Evolutionary conservation across 1,140 invertebrate species (phyloP), one percentile per base, ranked within the genome.

Genomic region (Pseudoatta argentina): DNA sequence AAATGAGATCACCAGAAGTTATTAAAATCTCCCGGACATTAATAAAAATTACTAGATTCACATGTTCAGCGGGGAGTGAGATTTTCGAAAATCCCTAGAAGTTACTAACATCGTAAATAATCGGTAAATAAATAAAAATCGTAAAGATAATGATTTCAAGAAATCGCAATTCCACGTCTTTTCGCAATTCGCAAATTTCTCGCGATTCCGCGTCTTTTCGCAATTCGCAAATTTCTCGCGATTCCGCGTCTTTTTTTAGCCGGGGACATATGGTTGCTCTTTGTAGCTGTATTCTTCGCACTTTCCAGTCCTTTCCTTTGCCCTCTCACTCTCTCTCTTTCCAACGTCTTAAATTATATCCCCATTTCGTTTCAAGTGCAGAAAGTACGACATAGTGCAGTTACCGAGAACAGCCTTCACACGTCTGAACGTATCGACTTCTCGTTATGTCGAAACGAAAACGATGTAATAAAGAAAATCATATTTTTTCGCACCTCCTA

Each of bases 381-480:
- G 12, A 24, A 51, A 51, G 66, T 69, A 16, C 7, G 12, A 27
- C 6, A 18, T 8, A 69, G 66, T 51, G 39, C 66, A 69, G 21
- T 21, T 51, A 16, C 21, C 21, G 21, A 24, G 66, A 24, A 69
- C 44, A 34, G 66, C 39, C 39, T 34, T 69, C 21, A 51, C n/a
- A 51, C 21, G 21, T 69, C n/a, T 24, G 66, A 69, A 48, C n/a
- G 66, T 69, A 39, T 69, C 66, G 12, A 48, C 39, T 48, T 69
- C 66, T 69, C 66, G 66, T 69, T 24, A 69, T 69, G 66, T 69
- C 39, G 14, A 69, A 69, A 69, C 66, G 66, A 48, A 69, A 69
- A 21, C 66, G 66, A 69, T 69, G 66, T 69, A 44, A 69, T 48
- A 69, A 48, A 69, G 39, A 16, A n/a, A 44, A 44, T 44, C 39